Conservation (phyloP, 2,797 vertebrate species). For the Gymnoscopelus microlampas region DNA sequence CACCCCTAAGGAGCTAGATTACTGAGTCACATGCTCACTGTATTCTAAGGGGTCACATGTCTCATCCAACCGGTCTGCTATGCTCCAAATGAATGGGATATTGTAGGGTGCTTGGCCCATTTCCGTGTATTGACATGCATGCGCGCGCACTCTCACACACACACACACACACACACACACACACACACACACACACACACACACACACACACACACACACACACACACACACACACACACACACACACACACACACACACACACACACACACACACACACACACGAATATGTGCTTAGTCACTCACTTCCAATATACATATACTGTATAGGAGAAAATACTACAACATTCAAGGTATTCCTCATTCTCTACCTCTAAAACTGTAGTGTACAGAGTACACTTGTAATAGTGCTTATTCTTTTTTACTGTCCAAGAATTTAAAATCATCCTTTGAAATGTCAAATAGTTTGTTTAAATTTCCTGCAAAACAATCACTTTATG, state of each 20-base stretch:
- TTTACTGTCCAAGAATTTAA: too few species aligned
- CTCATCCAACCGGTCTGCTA: slow-evolving; percentile 22
- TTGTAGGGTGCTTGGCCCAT: slow-evolving; percentile 1
- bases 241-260: slow-evolving; percentile 4
- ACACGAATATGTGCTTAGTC: background rate
- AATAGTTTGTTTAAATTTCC: too few species aligned
- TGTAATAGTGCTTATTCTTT: too few species aligned
- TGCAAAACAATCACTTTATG: too few species aligned
- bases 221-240: background rate
- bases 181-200: slow-evolving; percentile 2
- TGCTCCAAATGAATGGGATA: slow-evolving; percentile 50
- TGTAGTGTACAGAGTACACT: too few species aligned
- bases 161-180: slow-evolving; percentile 1
- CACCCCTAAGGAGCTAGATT: slow-evolving; percentile 26
- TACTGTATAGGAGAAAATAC: too few species aligned
- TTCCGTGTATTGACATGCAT: too few species aligned
- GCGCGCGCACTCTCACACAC: background rate
- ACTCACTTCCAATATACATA: background rate
- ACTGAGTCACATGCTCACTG: slow-evolving; percentile 63
- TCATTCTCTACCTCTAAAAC: too few species aligned
- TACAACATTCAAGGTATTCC: too few species aligned
- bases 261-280: slow-evolving; percentile 3
- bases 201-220: slow-evolving; percentile 2
- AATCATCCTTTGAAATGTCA: too few species aligned
- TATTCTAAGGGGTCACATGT: slow-evolving; percentile 58